phyloP scores from a whole-genome alignment of 2,113 vertebrate genomes.

The human (Homo sapiens) region GRCh38 chr14:33391501-33392000 shows the following conservation, averaged over 20 bases:
- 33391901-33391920: constrained; percentile 63
- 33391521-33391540: background rate
- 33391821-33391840: constrained; percentile 52
- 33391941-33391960: constrained; percentile 25
- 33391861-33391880: constrained; percentile 58
- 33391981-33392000: constrained; percentile 26
- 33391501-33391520: background rate
- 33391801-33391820: constrained; percentile 30
- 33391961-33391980: constrained; percentile 48
- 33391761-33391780: constrained; percentile 53
- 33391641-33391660: background rate
- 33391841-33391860: constrained; percentile 67
- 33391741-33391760: constrained; percentile 66
- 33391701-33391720: constrained; percentile 57
- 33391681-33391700: constrained; percentile 58
- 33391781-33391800: constrained; percentile 47
- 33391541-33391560: background rate
- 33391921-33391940: constrained; percentile 46
- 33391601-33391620: background rate
- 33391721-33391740: constrained; percentile 57
- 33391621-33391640: background rate
- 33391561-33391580: background rate
- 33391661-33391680: constrained; percentile 13
- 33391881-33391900: constrained; percentile 31
- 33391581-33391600: background rate